Evolutionary conservation across 2,888 invertebrate genomes (phyloP), one percentile per base, ranked within the genome.

Genomic region (Limnephilus rhombicus): DNA sequence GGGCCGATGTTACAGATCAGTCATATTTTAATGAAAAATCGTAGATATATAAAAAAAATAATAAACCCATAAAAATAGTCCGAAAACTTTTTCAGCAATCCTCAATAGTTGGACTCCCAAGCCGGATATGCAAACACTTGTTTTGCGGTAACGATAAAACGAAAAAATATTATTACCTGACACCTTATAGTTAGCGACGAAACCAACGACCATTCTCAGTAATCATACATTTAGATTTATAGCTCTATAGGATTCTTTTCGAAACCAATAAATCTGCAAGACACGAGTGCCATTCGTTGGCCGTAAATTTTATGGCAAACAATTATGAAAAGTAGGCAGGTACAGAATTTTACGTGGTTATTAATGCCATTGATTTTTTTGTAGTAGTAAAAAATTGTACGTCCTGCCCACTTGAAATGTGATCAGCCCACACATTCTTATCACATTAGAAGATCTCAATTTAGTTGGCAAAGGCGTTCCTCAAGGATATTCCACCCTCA

Each of bases 171-270:
- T 45, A 86, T 86, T 45, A n/a, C 45, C 45, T 49, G 29, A 45
- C 86, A 86, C 86, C 86, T 86, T 45, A 24, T 41, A 49, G 29
- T 86, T 45, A 45, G 24, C 45, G 29, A 86, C 37, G 41, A 86
- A 86, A 86, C 31, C 85, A 24, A n/a, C 29, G 13, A 15, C 86
- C 7, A 24, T 86, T 86, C 86, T 86, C 13, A 49, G 86, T 86
- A 86, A 86, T 86, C 37, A 86, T 86, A 49, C 7, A 37, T 37
- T 45, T 41, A 86, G 86, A 86, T 45, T 86, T 45, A 86, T 86
- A 29, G 29, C 86, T 49, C 29, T 3, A 49, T 49, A 37, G 49
- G 49, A 41, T 41, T 86, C 68, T 49, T 49, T 87, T 87, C 53
- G 53, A 87, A 29, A 53, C 68, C 68, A 68, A 68, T 68, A n/a